phyloP scores from a whole-genome alignment of 2,888 invertebrate genomes.

The Omphaloscelis lunosa region DNA sequence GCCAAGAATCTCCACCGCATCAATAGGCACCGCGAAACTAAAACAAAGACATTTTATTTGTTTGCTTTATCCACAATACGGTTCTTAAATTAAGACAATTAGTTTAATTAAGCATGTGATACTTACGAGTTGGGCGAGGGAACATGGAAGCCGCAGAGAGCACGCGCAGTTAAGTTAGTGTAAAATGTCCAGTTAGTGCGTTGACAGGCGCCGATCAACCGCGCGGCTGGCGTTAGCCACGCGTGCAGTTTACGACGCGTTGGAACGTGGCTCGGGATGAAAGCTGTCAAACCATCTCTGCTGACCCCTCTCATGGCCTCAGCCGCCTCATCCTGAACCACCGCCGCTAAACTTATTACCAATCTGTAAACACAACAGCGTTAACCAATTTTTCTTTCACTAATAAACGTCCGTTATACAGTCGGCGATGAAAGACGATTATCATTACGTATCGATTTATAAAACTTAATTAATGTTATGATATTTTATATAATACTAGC shows the following conservation, averaged over 20 bases:
- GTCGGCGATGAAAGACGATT: not conserved
- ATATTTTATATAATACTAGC: too few relatives aligned
- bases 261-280: not conserved
- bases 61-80: not conserved
- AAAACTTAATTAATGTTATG: too few relatives aligned
- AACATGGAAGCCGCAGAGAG: not conserved
- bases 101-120: not conserved
- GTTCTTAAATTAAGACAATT: not conserved
- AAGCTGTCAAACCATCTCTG: not conserved
- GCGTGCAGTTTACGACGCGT: not conserved
- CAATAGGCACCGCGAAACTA: not conserved
- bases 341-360: not conserved
- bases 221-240: conserved; percentile 10
- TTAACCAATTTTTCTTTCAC: not conserved
- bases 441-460: too few relatives aligned
- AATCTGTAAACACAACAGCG: not conserved
- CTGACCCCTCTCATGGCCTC: not conserved
- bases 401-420: not conserved
- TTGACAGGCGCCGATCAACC: not conserved
- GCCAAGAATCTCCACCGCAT: not conserved
- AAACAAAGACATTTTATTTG: not conserved
- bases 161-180: not conserved
- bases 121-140: not conserved
- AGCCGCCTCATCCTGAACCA: not conserved
- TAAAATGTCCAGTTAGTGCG: not conserved